These are phyloP conservation scores for Allacma fusca DNA, from an alignment of 2,888 invertebrate genomes.

Conservation along the genomic window DNA sequence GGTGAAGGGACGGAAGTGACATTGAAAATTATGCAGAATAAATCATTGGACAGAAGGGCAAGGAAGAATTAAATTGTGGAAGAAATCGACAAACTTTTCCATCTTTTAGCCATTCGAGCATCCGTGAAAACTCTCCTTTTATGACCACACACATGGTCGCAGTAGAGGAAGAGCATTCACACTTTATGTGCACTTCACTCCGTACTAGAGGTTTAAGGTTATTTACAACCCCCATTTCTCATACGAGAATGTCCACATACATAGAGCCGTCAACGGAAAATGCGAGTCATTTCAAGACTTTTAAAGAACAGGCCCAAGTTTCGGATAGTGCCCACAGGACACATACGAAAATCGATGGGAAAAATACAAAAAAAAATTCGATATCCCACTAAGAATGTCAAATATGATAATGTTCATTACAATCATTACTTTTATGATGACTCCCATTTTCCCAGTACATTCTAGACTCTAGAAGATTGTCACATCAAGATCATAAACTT, in stretches of 20 bases:
- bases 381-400: conserved; percentile 16
- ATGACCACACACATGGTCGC: conserved; percentile 24
- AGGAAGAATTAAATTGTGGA: conserved; percentile 33
- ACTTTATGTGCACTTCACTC: too few species aligned
- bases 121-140: conserved; percentile 7
- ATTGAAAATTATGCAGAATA: conserved; percentile 40
- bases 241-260: too few species aligned
- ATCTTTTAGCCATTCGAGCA: conserved; percentile 35
- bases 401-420: conserved; percentile 54
- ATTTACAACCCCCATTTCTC: too few species aligned
- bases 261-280: too few species aligned
- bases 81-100: conserved; percentile 42
- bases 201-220: too few species aligned
- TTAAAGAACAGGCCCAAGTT: too few species aligned
- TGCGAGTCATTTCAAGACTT: too few species aligned
- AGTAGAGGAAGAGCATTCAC: not conserved
- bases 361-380: not conserved
- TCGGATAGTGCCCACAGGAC: too few species aligned
- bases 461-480: not conserved
- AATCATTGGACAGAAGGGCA: conserved; percentile 31
- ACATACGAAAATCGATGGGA: conserved; percentile 4
- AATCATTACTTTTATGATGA: conserved; percentile 54
- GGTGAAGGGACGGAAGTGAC: conserved; percentile 26
- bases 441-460: conserved; percentile 2
- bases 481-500: not conserved